phyloP scores from a whole-genome alignment of 2,113 vertebrate species.

The Aix galericulata region DNA sequence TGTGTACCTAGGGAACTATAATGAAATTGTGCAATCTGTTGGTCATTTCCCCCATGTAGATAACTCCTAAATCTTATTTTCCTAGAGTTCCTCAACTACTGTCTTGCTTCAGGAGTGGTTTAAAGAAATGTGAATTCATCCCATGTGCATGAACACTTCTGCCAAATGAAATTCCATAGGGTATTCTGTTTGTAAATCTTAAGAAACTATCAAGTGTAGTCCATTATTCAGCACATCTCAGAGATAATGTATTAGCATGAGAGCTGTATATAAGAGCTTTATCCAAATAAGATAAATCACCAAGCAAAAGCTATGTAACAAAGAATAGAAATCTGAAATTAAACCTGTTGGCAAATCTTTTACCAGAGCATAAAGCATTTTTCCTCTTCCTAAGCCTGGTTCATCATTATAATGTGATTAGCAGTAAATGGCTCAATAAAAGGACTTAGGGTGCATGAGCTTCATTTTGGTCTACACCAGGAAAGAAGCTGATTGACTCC shows the following conservation, averaged over 20 bases:
- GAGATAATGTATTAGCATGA: not conserved
- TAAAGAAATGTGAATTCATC: not conserved
- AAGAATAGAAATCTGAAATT: not conserved
- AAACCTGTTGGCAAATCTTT: not conserved
- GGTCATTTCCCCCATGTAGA: constrained; percentile 6
- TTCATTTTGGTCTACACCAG: not conserved
- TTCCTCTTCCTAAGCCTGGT: not conserved
- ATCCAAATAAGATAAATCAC: not conserved
- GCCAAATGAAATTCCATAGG: not conserved
- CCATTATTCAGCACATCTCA: constrained; percentile 10
- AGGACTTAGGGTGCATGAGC: not conserved
- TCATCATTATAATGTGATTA: not conserved
- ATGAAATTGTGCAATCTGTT: not conserved
- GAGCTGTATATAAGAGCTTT: not conserved
- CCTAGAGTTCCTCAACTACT: not conserved
- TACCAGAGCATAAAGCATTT: not conserved
- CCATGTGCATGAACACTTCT: not conserved
- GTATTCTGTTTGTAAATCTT: not conserved
- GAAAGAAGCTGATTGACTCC: not conserved
- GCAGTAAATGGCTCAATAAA: not conserved
- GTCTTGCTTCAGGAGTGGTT: not conserved
- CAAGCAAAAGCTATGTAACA: not conserved
- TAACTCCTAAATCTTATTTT: not conserved
- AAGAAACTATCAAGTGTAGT: not conserved
- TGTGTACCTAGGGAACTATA: not conserved